These are phyloP conservation scores for Otocyon megalotis DNA, from an alignment of 2,113 vertebrate genomes.

Conservation along the genomic window DNA sequence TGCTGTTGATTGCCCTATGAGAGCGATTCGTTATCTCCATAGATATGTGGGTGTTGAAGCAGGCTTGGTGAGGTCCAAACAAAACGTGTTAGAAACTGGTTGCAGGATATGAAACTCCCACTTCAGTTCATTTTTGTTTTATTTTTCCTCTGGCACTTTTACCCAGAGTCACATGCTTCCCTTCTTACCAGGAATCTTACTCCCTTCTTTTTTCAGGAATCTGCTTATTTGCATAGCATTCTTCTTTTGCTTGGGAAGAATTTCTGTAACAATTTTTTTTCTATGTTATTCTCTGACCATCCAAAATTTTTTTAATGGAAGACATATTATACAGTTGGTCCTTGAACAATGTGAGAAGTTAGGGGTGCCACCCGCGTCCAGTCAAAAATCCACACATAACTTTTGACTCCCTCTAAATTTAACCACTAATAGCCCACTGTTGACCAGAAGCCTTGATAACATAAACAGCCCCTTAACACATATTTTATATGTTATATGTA, in stretches of 20 bases:
- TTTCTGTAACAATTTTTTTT: neutral
- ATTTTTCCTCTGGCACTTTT: neutral
- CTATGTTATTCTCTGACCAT: neutral
- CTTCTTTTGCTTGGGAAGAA: neutral
- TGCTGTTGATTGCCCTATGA: neutral
- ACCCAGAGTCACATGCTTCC: neutral
- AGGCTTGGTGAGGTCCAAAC: neutral
- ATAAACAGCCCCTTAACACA: too few relatives aligned
- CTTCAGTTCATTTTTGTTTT: neutral
- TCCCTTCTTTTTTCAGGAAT: neutral
- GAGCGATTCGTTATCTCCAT: neutral
- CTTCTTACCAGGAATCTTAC: neutral
- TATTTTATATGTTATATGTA: too few relatives aligned
- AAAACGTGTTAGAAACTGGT: neutral
- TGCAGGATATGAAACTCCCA: neutral
- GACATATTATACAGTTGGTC: neutral
- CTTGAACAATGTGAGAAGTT: neutral
- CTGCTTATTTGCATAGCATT: neutral
- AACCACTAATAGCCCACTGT: too few relatives aligned
- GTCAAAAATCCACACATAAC: too few relatives aligned
- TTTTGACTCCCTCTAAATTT: too few relatives aligned
- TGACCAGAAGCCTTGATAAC: too few relatives aligned
- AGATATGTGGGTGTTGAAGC: neutral
- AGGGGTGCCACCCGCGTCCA: neutral
- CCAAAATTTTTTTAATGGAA: neutral